Conservation (phyloP, 2,797 vertebrate species). For the Anniella stebbinsi region DNA sequence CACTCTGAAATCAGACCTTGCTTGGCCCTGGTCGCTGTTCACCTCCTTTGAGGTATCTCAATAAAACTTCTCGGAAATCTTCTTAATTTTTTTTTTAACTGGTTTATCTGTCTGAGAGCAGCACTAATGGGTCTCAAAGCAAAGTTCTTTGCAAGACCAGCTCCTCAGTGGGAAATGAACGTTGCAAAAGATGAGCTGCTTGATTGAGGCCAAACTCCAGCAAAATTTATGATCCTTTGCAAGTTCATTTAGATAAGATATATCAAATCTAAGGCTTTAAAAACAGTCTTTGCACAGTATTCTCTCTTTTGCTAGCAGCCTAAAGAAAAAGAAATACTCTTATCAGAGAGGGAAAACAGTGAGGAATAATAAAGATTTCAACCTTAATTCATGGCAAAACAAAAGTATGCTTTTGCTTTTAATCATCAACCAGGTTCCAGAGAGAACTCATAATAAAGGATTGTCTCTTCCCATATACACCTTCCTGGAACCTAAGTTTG, state of each 20-base stretch:
- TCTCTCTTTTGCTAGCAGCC: not conserved
- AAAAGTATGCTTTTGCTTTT: not conserved
- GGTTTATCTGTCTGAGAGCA: not conserved
- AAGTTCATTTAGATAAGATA: not conserved
- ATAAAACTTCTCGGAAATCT: not conserved
- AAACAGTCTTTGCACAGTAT: not conserved
- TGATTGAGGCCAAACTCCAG: not conserved
- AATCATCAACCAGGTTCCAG: not conserved
- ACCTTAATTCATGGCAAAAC: not conserved
- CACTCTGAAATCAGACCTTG: not conserved
- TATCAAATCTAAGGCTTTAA: not conserved
- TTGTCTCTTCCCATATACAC: no score
- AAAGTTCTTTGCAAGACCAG: not conserved
- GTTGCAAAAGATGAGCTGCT: not conserved
- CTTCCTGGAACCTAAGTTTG: no score
- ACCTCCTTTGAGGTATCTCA: not conserved
- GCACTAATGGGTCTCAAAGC: no score
- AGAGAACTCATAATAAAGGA: not conserved
- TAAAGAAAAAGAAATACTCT: not conserved
- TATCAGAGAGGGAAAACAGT: not conserved
- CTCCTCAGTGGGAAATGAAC: not conserved
- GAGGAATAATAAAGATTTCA: not conserved
- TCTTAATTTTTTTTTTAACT: not conserved
- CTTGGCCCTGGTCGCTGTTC: not conserved
- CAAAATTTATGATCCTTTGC: not conserved